Evolutionary conservation across 2,888 invertebrate species (phyloP), one percentile per base, ranked within the genome.

Genomic region (Pachycephus smyrnensis): DNA sequence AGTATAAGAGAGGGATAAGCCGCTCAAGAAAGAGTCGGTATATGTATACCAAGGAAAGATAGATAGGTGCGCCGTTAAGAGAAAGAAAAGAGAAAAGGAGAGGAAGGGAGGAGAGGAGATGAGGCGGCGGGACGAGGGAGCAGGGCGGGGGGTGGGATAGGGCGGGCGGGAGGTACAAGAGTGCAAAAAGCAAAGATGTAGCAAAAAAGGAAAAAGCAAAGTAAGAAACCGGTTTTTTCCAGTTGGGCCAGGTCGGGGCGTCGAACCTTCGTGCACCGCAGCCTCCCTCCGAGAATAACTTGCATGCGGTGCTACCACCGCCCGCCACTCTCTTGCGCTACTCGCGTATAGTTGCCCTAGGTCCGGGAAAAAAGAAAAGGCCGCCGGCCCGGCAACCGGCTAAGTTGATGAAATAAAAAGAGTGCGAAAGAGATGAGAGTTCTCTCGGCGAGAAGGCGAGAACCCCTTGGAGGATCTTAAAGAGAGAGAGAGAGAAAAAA

Each of bases 241-340:
- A 91, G 90, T 91, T 91, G 91, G 91, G 91, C 91, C 91, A 91
- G 91, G 91, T 91, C 91, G 91, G 91, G 91, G 91, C 91, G 91
- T 91, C 91, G 91, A 91, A 91, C 91, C 90, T 91, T 88, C 89
- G 89, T 88, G 88, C 87, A 88, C 89, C 75, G 80, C 80, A 82
- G 84, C 88, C 88, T 90, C 89, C 90, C 90, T 89, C 91, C 90
- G 88, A 91, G 91, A 91, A 91, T 91, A 91, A 90, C 91, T 91
- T 90, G 89, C 90, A 89, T 87, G 89, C 87, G 80, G 84, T 83
- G 68, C 76, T 75, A 69, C 77, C 77, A 76, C 68, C 77, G 76
- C 36, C 68, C 77, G 69, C 76, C 76, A 73, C 69, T 73, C 69
- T 75, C 79, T 80, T 77, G 81, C 84, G 85, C 86, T 85, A 89